Percentiles rank a stretch among this genome's conserved stretches.
Evolutionary conservation across 2,888 invertebrate species (phyloP).

Genomic region (Tiliacea citrago): DNA sequence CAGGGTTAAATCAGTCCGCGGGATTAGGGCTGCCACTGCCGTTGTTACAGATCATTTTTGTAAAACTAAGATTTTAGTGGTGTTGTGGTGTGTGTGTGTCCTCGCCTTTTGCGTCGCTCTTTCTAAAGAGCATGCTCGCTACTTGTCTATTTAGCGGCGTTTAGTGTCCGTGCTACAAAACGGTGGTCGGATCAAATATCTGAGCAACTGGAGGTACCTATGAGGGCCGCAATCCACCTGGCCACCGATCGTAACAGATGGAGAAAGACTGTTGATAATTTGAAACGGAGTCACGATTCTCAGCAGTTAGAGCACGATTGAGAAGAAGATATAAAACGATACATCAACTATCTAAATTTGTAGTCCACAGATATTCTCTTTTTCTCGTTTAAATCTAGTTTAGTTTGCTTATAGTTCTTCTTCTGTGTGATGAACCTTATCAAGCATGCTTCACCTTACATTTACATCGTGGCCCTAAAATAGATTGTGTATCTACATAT

Average conservation of each 20-base stretch:
- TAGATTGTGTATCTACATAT: background rate
- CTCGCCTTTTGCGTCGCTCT: background rate
- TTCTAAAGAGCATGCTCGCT: background rate
- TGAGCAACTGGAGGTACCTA: too few relatives aligned
- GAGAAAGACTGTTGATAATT: too few relatives aligned
- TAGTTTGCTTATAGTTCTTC: background rate
- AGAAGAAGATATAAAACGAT: background rate
- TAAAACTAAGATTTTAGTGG: background rate
- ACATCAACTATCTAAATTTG: background rate
- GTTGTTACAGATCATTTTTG: background rate
- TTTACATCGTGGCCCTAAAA: too few relatives aligned
- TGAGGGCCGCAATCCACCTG: too few relatives aligned
- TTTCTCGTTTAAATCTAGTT: background rate
- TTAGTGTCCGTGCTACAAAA: background rate
- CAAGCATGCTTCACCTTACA: background rate
- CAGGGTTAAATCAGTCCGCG: conserved; percentile 47
- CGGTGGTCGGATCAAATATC: too few relatives aligned
- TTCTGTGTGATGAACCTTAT: background rate
- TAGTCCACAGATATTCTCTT: background rate
- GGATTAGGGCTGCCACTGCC: conserved; percentile 20
- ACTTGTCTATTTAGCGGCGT: background rate
- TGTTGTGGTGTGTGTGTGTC: too few relatives aligned
- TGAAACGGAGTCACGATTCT: too few relatives aligned
- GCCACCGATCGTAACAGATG: too few relatives aligned
- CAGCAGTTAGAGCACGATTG: too few relatives aligned